Evolutionary conservation across 1,140 invertebrate species (phyloP).

Genomic region (Aphidius ervi): DNA sequence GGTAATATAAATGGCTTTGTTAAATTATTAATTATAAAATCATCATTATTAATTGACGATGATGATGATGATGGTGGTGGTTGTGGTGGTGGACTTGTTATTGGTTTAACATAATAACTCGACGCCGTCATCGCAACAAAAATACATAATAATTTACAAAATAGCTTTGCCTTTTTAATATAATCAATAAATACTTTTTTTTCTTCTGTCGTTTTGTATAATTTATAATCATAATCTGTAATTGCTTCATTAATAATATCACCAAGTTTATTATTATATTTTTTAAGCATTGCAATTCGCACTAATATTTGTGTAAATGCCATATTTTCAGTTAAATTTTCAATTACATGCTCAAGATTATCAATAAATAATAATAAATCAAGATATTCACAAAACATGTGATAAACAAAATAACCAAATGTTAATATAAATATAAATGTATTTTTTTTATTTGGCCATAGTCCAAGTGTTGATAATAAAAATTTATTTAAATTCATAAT

Average conservation of each 20-base stretch:
- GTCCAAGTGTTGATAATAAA: constrained; percentile 30
- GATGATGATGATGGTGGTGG: neutral
- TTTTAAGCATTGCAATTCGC: constrained; percentile 32
- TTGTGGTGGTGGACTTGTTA: constrained; percentile 24
- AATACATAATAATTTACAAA: constrained; percentile 32
- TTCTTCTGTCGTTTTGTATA: constrained; percentile 34
- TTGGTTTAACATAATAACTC: constrained; percentile 38
- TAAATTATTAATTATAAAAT: neutral
- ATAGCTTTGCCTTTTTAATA: constrained; percentile 33
- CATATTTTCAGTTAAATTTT: constrained; percentile 44
- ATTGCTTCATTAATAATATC: constrained; percentile 32
- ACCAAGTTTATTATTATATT: constrained; percentile 30
- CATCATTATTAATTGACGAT: constrained; percentile 6
- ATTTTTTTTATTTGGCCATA: constrained; percentile 36
- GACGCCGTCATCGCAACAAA: constrained; percentile 37
- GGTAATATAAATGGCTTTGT: constrained; percentile 24
- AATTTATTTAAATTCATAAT: constrained; percentile 37
- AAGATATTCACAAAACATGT: constrained; percentile 37
- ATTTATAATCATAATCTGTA: constrained; percentile 32
- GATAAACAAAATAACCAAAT: constrained; percentile 35
- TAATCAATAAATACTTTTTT: constrained; percentile 31
- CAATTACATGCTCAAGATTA: constrained; percentile 37
- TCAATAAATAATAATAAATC: constrained; percentile 37
- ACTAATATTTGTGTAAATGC: constrained; percentile 38
- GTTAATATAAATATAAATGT: constrained; percentile 31